phyloP scores from a whole-genome alignment of 2,888 invertebrate genomes.

The Chloroclysta siterata region DNA sequence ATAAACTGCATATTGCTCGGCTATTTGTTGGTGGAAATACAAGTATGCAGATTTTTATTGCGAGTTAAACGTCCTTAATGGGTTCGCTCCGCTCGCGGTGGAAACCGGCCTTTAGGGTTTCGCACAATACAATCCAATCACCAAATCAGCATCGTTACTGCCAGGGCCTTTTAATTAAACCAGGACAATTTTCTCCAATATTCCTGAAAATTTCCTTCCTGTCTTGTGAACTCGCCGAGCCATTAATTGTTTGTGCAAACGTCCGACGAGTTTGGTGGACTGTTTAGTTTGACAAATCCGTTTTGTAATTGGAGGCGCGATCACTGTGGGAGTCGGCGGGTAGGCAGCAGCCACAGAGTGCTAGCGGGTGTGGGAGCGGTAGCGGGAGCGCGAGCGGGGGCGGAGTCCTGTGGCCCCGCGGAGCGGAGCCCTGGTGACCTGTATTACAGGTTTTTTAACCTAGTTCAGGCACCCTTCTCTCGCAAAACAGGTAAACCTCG shows the following conservation, averaged over 20 bases:
- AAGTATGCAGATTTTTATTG: too few species aligned
- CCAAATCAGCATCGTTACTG: conserved; percentile 32
- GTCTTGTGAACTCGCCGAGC: conserved; percentile 43
- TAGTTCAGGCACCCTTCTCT: too few species aligned
- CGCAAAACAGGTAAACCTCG: too few species aligned
- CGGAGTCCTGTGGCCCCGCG: too few species aligned
- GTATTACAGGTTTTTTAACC: too few species aligned
- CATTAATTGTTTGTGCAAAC: conserved; percentile 54
- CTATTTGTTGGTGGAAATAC: too few species aligned
- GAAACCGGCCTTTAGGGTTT: too few species aligned
- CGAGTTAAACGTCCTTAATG: too few species aligned
- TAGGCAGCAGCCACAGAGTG: conserved; percentile 5
- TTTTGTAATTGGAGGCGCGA: conserved; percentile 54
- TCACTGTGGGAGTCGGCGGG: conserved; percentile 32
- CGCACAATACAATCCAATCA: conserved; percentile 24
- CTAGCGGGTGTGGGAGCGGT: conserved; percentile 12
- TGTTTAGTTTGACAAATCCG: conserved; percentile 64
- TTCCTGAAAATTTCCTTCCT: conserved; percentile 20
- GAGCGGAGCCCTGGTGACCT: too few species aligned
- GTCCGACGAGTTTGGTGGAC: conserved; percentile 47
- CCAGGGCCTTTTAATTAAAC: conserved; percentile 32
- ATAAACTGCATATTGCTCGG: too few species aligned
- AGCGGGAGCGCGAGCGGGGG: too few species aligned
- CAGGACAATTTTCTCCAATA: conserved; percentile 22
- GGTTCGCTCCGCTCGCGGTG: too few species aligned